Percentiles rank a stretch among this genome's conserved stretches.
Conservation (phyloP, 2,797 vertebrate species). For the Enteromius paludinosus region DNA sequence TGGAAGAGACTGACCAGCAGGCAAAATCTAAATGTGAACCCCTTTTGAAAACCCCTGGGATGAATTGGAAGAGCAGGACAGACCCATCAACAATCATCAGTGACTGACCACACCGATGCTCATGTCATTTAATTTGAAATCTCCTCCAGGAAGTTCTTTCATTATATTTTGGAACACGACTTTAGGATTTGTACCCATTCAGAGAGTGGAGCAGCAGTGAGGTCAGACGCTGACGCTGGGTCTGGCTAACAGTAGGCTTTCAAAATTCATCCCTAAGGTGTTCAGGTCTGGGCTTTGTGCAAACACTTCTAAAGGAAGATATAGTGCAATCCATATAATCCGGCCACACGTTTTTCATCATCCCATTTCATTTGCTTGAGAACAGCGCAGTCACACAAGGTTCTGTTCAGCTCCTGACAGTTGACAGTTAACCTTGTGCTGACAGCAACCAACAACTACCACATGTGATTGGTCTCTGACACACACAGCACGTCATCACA, state of each 20-base stretch:
- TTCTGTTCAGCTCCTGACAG: constrained; percentile 37
- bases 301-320: constrained; percentile 19
- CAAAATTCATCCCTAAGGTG: constrained; percentile 12
- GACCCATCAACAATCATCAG: neutral
- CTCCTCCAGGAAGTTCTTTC: neutral
- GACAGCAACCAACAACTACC: constrained; percentile 58
- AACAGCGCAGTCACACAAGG: constrained; percentile 28
- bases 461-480: constrained; percentile 44
- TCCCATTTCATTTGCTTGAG: constrained; percentile 21
- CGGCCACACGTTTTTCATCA: constrained; percentile 26
- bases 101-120: neutral
- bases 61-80: neutral
- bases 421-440: constrained; percentile 51
- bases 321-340: neutral
- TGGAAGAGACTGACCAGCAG: neutral
- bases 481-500: constrained; percentile 60
- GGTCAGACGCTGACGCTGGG: neutral
- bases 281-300: neutral
- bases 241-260: neutral
- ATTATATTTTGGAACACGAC: neutral
- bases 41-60: neutral
- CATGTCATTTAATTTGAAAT: neutral
- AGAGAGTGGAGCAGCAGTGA: neutral
- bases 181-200: neutral
- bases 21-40: neutral